Evolutionary conservation across 2,797 vertebrate genomes (phyloP).

Genomic region (Streptopelia turtur): DNA sequence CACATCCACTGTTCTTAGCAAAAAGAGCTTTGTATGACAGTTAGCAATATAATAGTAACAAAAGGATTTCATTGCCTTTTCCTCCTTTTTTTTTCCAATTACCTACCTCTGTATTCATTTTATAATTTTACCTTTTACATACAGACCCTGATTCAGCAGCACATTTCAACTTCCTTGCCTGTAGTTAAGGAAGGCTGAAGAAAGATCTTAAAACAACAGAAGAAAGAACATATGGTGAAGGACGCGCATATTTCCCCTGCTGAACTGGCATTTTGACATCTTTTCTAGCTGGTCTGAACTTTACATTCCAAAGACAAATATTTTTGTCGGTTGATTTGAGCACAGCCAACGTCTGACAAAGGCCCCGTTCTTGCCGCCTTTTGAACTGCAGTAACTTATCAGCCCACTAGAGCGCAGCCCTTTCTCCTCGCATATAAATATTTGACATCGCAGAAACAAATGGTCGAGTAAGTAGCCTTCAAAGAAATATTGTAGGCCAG

Average conservation of each 20-base stretch:
- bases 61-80: not conserved
- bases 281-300: conserved; percentile 16
- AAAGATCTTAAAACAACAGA: not conserved
- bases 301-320: conserved; percentile 21
- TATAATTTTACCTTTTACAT: not conserved
- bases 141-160: not conserved
- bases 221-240: not conserved
- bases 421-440: not conserved
- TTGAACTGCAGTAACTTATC: not conserved
- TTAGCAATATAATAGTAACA: not conserved
- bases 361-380: not conserved
- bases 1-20: not conserved
- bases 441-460: not conserved
- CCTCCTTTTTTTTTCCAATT: not conserved
- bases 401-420: not conserved
- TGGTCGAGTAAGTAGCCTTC: not conserved
- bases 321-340: not conserved
- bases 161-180: not conserved
- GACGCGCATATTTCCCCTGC: accelerated
- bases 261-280: not conserved
- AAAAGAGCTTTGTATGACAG: not conserved
- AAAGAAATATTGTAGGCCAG: not conserved
- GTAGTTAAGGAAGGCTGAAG: not conserved
- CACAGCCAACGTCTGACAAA: not conserved
- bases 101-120: not conserved